A percentile compares a stretch with the other conserved stretches of the same genome.
phyloP scores from a whole-genome alignment of 2,113 vertebrate genomes.

The Menidia beryllina region DNA sequence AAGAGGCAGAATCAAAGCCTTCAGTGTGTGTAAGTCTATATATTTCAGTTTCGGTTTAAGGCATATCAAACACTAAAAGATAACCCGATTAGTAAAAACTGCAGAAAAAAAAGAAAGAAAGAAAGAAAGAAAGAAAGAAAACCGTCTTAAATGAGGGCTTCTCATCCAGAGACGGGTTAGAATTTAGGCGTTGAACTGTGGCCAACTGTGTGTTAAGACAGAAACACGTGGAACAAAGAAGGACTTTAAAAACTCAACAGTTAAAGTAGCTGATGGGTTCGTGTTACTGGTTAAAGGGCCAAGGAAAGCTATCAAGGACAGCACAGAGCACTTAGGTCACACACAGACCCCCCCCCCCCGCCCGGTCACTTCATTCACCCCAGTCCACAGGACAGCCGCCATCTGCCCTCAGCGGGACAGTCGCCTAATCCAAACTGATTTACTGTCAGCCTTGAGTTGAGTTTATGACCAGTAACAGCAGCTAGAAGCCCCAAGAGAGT shows the following conservation, averaged over 20 bases:
- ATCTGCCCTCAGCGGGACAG: constrained; percentile 40
- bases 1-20: not conserved
- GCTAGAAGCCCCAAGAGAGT: constrained; percentile 31
- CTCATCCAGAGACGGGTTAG: not conserved
- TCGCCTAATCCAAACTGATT: constrained; percentile 51
- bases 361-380: constrained; percentile 34
- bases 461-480: constrained; percentile 44
- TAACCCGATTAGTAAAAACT: not conserved
- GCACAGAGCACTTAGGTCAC: constrained; percentile 42
- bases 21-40: not conserved
- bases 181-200: constrained; percentile 5
- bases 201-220: constrained; percentile 27
- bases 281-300: constrained; percentile 60
- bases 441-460: constrained; percentile 43
- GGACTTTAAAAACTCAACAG: constrained; percentile 42
- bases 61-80: not conserved
- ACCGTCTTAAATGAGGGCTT: not conserved
- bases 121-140: not conserved
- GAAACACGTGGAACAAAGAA: constrained; percentile 50
- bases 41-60: not conserved
- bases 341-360: constrained; percentile 40
- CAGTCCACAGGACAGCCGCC: constrained; percentile 44
- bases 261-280: constrained; percentile 52
- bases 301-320: constrained; percentile 46
- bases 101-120: not conserved